Evolutionary conservation across 1,140 invertebrate genomes (phyloP).

Genomic region (Eulimnadia texana): DNA sequence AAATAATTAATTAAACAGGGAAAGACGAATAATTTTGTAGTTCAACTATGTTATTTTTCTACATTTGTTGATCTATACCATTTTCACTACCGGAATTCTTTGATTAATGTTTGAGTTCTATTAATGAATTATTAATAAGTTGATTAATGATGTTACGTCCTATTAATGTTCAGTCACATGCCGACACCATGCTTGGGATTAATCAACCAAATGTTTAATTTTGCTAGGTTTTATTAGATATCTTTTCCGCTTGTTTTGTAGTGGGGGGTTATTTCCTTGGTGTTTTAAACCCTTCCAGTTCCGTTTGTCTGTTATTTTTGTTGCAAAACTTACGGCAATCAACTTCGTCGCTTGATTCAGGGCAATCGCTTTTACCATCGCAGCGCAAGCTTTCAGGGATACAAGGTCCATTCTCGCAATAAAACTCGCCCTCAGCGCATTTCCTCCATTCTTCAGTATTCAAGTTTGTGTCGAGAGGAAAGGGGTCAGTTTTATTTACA

Average conservation of each 20-base stretch:
- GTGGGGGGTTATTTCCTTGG: too few species aligned
- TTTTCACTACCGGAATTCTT: too few species aligned
- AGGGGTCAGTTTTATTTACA: not conserved
- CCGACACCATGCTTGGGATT: too few species aligned
- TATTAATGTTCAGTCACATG: too few species aligned
- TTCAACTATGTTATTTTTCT: too few species aligned
- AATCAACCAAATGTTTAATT: too few species aligned
- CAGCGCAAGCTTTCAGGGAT: constrained; percentile 39
- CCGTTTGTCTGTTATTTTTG: not conserved
- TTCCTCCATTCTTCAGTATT: constrained; percentile 20
- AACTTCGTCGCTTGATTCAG: constrained; percentile 49
- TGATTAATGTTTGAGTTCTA: too few species aligned
- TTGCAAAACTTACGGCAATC: constrained; percentile 34
- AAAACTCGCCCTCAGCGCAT: constrained; percentile 28
- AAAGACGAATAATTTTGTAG: not conserved
- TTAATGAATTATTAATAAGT: too few species aligned
- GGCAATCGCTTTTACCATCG: constrained; percentile 46
- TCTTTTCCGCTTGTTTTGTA: not conserved
- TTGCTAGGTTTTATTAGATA: not conserved
- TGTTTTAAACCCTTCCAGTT: too few species aligned
- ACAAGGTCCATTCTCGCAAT: constrained; percentile 51
- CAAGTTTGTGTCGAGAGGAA: not conserved
- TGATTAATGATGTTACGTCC: too few species aligned
- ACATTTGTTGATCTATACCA: too few species aligned
- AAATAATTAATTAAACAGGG: constrained; percentile 2